Evolutionary conservation across 1,140 invertebrate genomes (phyloP), one percentile per base, ranked within the genome.

Genomic region (Drosophila prosaltans): DNA sequence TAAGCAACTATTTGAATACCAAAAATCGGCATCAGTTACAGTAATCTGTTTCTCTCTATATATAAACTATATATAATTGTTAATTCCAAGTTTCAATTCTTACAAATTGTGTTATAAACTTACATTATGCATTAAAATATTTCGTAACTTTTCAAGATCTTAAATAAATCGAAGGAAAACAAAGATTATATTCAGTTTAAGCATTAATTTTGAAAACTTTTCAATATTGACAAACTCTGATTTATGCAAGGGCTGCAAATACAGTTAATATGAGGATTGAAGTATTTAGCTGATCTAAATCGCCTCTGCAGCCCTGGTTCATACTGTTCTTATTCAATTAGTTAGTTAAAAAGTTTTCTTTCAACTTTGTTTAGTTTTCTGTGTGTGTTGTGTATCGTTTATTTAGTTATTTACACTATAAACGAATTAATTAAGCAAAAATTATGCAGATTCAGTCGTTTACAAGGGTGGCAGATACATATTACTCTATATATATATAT

Each of bases 361-460:
- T 16, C n/a, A n/a, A 43, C n/a, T 43, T 43, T 10, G 10, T 41
- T 41, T 43, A n/a, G 10, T n/a, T 43, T n/a, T 43, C n/a, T 40
- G 39, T 40, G 8, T 40, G 39, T 51, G 21, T 51, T 51, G 21
- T 51, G 45, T 51, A 7, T 51, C 45, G 45, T 51, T 51, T 26
- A 51, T 51, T 51, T 51, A 51, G 45, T 51, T 51, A 51, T 51
- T 51, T 51, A 51, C 45, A 51, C 45, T 51, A 51, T 51, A 51
- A 51, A 51, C 45, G 45, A 51, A 51, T 26, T 51, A 51, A 51
- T 51, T 51, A 51, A 51, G 45, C 45, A 51, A 51, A 51, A 51
- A 51, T 51, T 51, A 51, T 51, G 45, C 45, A 51, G 45, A 51
- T 51, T 51, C 45, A 51, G 45, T 51, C 45, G 45, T 51, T 51